These are phyloP conservation scores for Orchestes rusci DNA, from an alignment of 2,888 invertebrate species.

Conservation along the genomic window DNA sequence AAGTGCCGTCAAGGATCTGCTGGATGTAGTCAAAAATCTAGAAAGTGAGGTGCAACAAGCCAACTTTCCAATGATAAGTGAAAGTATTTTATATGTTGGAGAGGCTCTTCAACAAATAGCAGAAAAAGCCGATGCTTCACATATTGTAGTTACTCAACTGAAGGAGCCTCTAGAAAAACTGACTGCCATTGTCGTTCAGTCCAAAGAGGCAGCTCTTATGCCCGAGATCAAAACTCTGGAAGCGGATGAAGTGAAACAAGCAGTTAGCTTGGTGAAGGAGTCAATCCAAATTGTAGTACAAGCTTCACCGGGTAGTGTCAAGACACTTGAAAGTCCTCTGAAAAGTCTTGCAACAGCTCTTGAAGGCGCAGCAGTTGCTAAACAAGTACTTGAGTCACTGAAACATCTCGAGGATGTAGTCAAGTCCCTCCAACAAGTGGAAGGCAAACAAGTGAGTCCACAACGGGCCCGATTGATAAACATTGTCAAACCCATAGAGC, in stretches of 20 bases:
- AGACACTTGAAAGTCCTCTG: slow-evolving; percentile 9
- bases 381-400: slow-evolving; percentile 1
- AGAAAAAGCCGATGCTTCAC: too few species aligned
- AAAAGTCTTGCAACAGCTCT: slow-evolving; percentile 2
- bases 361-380: too few species aligned
- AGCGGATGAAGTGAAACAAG: slow-evolving; percentile 15
- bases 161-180: slow-evolving; percentile 20
- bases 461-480: slow-evolving; percentile 9
- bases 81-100: too few species aligned
- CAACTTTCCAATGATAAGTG: too few species aligned
- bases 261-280: slow-evolving; percentile 9
- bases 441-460: too few species aligned
- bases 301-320: slow-evolving; percentile 2
- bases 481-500: slow-evolving; percentile 8
- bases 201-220: slow-evolving; percentile 8
- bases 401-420: too few species aligned
- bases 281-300: slow-evolving; percentile 7
- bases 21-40: neutral
- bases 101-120: too few species aligned
- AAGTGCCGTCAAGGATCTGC: slow-evolving; percentile 9
- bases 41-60: neutral
- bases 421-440: too few species aligned
- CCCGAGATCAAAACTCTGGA: slow-evolving; percentile 17
- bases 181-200: slow-evolving; percentile 6
- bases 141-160: too few species aligned